Base-by-base conservation (phyloP, 2,113 vertebrate genomes). In the Anolis carolinensis region DNA sequence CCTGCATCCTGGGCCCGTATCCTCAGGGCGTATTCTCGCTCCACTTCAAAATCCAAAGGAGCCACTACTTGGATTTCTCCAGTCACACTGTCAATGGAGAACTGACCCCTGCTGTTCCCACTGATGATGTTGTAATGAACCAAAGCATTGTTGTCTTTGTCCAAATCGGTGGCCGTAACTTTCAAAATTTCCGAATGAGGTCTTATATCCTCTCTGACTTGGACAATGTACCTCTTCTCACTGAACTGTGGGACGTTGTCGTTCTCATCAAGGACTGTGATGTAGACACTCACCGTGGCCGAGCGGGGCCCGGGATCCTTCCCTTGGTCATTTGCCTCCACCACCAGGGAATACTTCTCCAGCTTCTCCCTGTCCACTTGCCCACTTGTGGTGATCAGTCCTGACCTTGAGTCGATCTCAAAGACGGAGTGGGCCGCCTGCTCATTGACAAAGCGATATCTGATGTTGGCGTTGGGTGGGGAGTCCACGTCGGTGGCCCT, bases 101-200 rank as follows among this genome's bases (percentile, higher is more conserved):
- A 99, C 92, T 99, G 98, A 1, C 99, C 98, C 0, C 98, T 96
- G 87, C 98, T 99, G 91, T 99, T 99, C 4, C 98, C 99, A 0
- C 98, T 99, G 92, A 99, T 99, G 89, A 99, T 98, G 87, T 98
- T 99, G 92, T 99, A 99, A 93, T 99, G 98, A 77, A 99, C 98
- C 25, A 98, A 93, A 0, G 98, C 98, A 0, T 99, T 99, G 83
- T 96, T 97, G 73, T 99, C 99, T 94, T 99, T 99, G 93, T 99
- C 99, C 3, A 88, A 93, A 92, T 99, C 99, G 0, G 98, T 97
- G 88, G 98, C 98, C 0, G 97, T 98, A 65, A 99, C 97, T 0
- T 96, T 96, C n/a, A 99, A 93, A 84, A 99, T 98, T 90, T 98
- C 98, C 0, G 98, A 97, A 90, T 98, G 98, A 3, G 98, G 97